Base-by-base conservation (phyloP, 2,797 vertebrate species). In the Platalea minor region DNA sequence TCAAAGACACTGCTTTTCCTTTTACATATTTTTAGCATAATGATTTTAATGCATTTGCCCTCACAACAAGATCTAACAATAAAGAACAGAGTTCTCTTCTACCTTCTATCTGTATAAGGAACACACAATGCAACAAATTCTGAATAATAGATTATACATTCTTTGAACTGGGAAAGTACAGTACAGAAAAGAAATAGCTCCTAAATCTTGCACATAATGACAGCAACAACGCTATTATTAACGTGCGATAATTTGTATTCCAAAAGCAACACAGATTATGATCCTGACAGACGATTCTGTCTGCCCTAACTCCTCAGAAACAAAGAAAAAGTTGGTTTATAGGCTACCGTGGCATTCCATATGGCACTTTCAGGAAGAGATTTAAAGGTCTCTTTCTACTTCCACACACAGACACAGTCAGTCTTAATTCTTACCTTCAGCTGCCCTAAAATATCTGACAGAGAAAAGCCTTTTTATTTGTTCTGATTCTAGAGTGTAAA, bases 381-480 rank as follows among this genome's bases (percentile, higher is more conserved):
- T 88, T 92, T 88, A 73, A 65, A 79, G 35, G 31, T 74, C 20
- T 60, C 16, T 74, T 88, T 65, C 35, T 63, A 61, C 43, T 82
- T 95, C 75, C 43, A 69, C 39, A 73, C 20, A 33, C 13, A 39
- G 37, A 77, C 26, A 46, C 6, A 64, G 50, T 25, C 35, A 74
- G 23, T 60, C 72, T 77, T 59, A 81, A 89, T 65, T 92, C 83
- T 87, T 95, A 94, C 63, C 67, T 93, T 54, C 37, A 65, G 60
- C 26, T 57, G n/a, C 54, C 57, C 72, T 95, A 46, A 93, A 81
- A 65, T 3, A 74, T 74, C 60, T 86, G 79, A 73, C 33, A 88
- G 63, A 74, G 46, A 76, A 87, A 63, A 87, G 17, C 14, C 50
- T 95, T 96, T 91, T 81, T 51, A 77, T 85, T 93, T 95, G 48